Base-by-base conservation (phyloP, 2,888 invertebrate genomes). In the Nemoura dubitans region DNA sequence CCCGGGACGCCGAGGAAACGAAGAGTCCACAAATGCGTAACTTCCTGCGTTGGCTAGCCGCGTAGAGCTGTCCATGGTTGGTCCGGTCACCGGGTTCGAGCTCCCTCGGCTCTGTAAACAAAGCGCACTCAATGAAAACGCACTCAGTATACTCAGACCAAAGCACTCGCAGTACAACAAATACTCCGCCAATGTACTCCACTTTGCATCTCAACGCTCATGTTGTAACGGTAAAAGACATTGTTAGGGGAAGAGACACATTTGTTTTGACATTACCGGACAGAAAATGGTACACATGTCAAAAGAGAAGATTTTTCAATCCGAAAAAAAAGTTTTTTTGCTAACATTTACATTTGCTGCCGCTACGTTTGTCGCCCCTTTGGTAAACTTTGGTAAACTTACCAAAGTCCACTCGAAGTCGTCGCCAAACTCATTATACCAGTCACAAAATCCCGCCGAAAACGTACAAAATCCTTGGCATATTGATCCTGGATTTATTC, bases 1-100 rank as follows among this genome's bases (percentile, higher is more conserved):
- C 21, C 92, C 92, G 10, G 91, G 90, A 81, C 90, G 88, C 30
- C 92, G 89, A 0, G 92, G 91, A 87, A 91, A 90, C 0, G 92
- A 90, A 1, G 92, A 90, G 89, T 93, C 92, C 26, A 92, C 91
- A 87, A 89, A 90, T 0, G 91, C 91, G 89, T 91, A 93, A 28
- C 92, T 91, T 77, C 93, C 92, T 83, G 89, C 89, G 88, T 88
- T 89, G 87, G 90, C 36, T 90, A 89, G 88, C 27, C 90, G 91
- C 86, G 91, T 91, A 14, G 90, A 90, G 85, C 90, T 90, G 88
- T 92, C 91, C 88, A 91, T 89, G 3, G 90, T 89, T 14, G 92
- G 92, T 3, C 92, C 92, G 0, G 92, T 92, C 0, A 91, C 89
- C 14, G 91, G 90, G 89, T 91, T 92, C 76, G 90, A 89, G 88